Evolutionary conservation across 2,888 invertebrate species (phyloP), one percentile per base, ranked within the genome.

Genomic region (Tetheella fluctuosa): DNA sequence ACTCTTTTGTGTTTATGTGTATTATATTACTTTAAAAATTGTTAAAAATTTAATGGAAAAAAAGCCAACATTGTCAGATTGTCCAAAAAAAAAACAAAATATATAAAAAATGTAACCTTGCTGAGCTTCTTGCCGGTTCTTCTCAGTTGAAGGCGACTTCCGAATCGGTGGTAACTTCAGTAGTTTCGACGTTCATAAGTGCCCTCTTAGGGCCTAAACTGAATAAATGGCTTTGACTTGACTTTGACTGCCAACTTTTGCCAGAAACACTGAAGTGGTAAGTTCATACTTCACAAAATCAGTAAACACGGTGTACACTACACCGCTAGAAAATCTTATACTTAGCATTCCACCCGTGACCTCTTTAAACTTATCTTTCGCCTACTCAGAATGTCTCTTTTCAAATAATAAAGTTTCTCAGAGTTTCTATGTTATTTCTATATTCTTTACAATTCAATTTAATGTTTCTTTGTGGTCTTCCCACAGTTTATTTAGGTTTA

Each of bases 361-460:
- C 10, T 48, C 10, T 20, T 20, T 10, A 20, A 20, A 48, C 48
- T 48, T 48, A 48, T 48, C 48, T 10, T 48, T 48, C 15, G 48
- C 48, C 48, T 20, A 48, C 48, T 10, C 20, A 48, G 48, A 1
- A 20, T 48, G 20, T 48, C 20, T 48, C 48, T 48, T 48, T 48
- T 48, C 48, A 48, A 20, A 48, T 48, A 48, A 48, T n/a, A 48
- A 48, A 20, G 48, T 48, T 20, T 1, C n/a, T 20, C 48, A 10
- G 48, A 48, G 48, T 48, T 48, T 48, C 48, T 20, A 48, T 20
- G 2, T 10, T 8, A 48, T 48, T 48, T 48, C 48, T 48, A 20
- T 20, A 48, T 48, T 48, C 48, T 48, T 20, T 3, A 20, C 48
- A 42, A 42, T 42, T 42, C 42, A 42, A 42, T 42, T 42, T 42